Evolutionary conservation across 2,113 vertebrate genomes (phyloP).

Genomic region (Poeciliopsis retropinna): DNA sequence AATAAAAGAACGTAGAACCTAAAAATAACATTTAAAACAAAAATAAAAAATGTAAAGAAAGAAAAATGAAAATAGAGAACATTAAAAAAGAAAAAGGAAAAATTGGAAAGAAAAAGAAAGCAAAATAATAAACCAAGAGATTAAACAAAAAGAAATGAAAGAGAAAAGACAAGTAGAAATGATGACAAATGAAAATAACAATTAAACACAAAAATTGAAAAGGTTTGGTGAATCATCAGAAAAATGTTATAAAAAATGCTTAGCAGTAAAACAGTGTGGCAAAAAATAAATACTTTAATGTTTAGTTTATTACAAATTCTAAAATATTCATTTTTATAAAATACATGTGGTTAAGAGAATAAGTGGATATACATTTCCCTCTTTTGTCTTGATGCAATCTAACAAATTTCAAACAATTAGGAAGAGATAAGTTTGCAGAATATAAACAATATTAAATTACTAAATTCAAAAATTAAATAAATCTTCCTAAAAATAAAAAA

Average conservation of each 20-base stretch:
- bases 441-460: not conserved
- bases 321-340: not conserved
- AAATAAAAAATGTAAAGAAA: too few species aligned
- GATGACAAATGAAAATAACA: not conserved
- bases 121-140: too few species aligned
- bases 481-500: not conserved
- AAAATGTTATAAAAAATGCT: not conserved
- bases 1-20: too few species aligned
- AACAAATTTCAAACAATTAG: not conserved
- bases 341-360: too few species aligned
- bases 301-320: not conserved
- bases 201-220: not conserved
- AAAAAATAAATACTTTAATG: not conserved
- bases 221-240: not conserved
- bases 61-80: too few species aligned
- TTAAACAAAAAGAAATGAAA: not conserved
- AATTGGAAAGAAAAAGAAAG: too few species aligned
- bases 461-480: not conserved
- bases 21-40: too few species aligned
- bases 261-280: not conserved
- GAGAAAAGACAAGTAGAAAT: not conserved
- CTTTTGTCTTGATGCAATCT: not conserved
- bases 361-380: not conserved
- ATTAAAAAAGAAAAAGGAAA: too few species aligned
- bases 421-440: not conserved